Base-by-base conservation (phyloP, 1,140 invertebrate species). In the Euwallacea similis region DNA sequence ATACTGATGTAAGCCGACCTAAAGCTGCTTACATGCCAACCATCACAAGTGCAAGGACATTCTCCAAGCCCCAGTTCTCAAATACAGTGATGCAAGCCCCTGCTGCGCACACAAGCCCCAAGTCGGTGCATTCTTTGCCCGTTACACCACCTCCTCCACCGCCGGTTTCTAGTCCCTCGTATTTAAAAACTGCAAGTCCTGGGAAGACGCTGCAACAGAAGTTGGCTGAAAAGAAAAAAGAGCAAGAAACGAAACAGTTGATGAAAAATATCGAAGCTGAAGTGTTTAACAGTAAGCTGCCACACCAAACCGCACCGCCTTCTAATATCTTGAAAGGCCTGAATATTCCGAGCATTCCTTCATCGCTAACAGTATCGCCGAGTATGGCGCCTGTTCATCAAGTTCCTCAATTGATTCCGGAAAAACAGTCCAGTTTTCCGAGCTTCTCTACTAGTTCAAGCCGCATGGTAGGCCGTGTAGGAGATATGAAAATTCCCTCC, bases 181-280 rank as follows among this genome's bases (percentile, higher is more conserved):
- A 65, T 15, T 42, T 70, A 3, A 69, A 54, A 66, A 59, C 55
- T 9, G 82, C 83, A 73, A 86, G 84, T 74, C 83, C 86, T 0
- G 84, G 84, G 11, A 88, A 87, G 80, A 87, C 87, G 2, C 73
- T 88, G 50, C 87, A 88, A 69, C 85, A 88, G 75, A 88, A 87
- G 80, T 77, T 88, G 54, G 86, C 86, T 0, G 87, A 88, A 71
- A 82, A 85, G 41, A 86, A 87, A 75, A 87, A 87, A 66, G 78
- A 82, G 71, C 77, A 77, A 43, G 61, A 69, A 16, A 69, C 54
- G 6, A 74, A 74, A 62, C 69, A 73, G 11, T 60, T 73, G 62
- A 54, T 71, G 54, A 59, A 69, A 44, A 71, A 58, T 15, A 64
- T 62, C 8, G 76, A 76, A 63, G 69, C 66, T 7, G 72, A 75